Conservation (phyloP, 2,888 invertebrate genomes). For the Pharmacophagus antenor region DNA sequence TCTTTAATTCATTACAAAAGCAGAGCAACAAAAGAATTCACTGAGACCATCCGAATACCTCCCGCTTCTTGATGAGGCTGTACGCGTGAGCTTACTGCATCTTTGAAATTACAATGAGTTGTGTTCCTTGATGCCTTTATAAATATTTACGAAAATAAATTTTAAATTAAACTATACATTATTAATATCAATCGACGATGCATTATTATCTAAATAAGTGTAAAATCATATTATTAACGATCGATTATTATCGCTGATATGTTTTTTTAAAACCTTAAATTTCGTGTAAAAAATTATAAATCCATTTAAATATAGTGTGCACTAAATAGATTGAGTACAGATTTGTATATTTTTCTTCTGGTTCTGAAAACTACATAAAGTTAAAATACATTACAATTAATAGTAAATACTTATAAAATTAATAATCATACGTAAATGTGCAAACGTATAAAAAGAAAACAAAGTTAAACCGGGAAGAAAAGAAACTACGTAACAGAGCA, state of each 20-base stretch:
- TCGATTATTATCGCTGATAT: no score
- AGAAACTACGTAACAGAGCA: constrained; percentile 21
- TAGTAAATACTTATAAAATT: background rate
- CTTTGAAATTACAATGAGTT: background rate
- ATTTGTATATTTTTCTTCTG: no score
- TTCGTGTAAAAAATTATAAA: no score
- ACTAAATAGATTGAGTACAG: no score
- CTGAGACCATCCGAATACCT: constrained; percentile 17
- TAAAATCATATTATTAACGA: no score
- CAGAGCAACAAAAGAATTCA: constrained; percentile 8
- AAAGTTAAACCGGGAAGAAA: constrained; percentile 15
- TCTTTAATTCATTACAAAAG: constrained; percentile 6
- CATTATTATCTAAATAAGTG: no score
- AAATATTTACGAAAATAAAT: background rate
- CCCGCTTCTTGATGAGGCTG: constrained; percentile 20
- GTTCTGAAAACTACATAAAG: no score
- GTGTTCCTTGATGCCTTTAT: background rate
- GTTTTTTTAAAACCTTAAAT: no score
- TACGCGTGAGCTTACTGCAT: constrained; percentile 24
- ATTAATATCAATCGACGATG: no score
- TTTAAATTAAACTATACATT: no score
- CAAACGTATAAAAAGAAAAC: constrained; percentile 9
- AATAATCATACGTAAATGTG: background rate
- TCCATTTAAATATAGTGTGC: no score
- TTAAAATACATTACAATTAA: no score